A percentile compares a stretch with the other conserved stretches of the same genome.
Evolutionary conservation across 2,113 vertebrate species (phyloP).

Genomic region (Myotis yumanensis): DNA sequence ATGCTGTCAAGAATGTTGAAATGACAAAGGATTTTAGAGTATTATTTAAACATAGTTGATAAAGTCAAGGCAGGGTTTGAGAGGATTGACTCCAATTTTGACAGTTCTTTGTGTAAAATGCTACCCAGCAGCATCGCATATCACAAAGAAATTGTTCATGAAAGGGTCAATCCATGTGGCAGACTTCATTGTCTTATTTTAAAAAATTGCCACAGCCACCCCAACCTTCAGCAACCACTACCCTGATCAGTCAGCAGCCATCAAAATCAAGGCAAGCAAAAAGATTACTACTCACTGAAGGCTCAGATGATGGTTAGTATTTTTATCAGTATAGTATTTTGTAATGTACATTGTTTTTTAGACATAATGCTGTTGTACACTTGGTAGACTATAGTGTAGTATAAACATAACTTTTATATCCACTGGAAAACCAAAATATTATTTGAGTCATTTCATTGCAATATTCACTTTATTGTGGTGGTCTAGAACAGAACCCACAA

Average conservation of each 20-base stretch:
- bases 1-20: not conserved
- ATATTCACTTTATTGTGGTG: not conserved
- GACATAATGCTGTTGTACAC: not conserved
- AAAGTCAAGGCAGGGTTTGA: not conserved
- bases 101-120: not conserved
- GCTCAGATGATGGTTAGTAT: not conserved
- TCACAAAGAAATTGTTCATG: not conserved
- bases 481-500: not conserved
- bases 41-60: too few relatives aligned
- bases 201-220: not conserved
- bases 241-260: not conserved
- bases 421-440: not conserved
- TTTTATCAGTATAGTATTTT: not conserved
- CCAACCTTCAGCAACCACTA: not conserved
- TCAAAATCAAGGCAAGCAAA: not conserved
- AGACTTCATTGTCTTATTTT: not conserved
- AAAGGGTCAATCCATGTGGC: not conserved
- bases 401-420: not conserved
- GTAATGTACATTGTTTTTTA: not conserved
- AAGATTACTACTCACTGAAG: not conserved
- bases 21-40: not conserved
- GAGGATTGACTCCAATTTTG: not conserved
- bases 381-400: not conserved
- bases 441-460: not conserved
- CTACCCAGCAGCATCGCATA: not conserved